Conservation (phyloP, 2,888 invertebrate species). For the Drosophila siamana region DNA sequence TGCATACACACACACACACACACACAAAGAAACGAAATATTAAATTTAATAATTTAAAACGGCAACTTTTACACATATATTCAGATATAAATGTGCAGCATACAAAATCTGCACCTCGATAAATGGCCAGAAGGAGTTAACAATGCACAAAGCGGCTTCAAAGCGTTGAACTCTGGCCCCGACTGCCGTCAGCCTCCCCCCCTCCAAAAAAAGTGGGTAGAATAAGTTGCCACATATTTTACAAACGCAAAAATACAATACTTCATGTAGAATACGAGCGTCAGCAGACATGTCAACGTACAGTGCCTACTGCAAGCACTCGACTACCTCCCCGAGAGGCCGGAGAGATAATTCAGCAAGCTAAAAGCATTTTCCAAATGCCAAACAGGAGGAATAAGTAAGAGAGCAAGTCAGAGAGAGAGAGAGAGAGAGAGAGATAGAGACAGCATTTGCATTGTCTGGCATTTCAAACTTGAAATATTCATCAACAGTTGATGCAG, state of each 20-base stretch:
- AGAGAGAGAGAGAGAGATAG: not conserved
- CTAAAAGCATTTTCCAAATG: constrained; percentile 23
- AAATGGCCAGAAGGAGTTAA: not conserved
- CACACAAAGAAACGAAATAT: not conserved
- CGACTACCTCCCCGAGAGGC: not conserved
- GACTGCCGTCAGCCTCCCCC: constrained; percentile 5
- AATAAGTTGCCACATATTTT: constrained; percentile 10
- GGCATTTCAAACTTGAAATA: constrained; percentile 15
- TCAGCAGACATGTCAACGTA: constrained; percentile 7
- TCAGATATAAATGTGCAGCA: too few species aligned
- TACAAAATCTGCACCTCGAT: not conserved
- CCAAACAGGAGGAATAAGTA: constrained; percentile 23
- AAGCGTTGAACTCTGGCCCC: constrained; percentile 4
- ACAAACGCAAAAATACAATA: constrained; percentile 7
- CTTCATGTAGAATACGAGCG: not conserved
- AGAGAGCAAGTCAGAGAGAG: too few species aligned
- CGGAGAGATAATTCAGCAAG: constrained; percentile 7
- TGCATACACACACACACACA: too few species aligned
- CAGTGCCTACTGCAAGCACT: constrained; percentile 20
- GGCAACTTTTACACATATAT: not conserved
- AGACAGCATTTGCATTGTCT: constrained; percentile 14
- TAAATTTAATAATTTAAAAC: not conserved
- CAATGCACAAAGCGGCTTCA: constrained; percentile 9
- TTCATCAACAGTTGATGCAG: constrained; percentile 6
- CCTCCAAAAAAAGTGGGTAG: not conserved